These are phyloP conservation scores for Pseudoatta argentina DNA, from an alignment of 1,140 invertebrate genomes.

Conservation along the genomic window DNA sequence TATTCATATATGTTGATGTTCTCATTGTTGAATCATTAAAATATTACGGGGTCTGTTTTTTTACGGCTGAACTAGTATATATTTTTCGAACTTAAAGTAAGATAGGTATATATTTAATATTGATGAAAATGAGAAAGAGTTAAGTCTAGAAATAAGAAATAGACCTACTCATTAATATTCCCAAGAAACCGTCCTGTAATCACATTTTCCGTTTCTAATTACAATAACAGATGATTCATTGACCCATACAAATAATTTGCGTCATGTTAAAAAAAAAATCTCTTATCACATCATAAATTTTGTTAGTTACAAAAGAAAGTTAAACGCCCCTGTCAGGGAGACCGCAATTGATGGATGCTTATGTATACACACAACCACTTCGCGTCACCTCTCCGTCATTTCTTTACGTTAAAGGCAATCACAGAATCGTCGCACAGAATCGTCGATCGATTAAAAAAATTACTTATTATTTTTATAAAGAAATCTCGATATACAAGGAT, in stretches of 20 bases:
- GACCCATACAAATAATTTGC: neutral
- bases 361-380: neutral
- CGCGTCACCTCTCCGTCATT: neutral
- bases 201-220: neutral
- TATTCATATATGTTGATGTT: neutral
- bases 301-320: neutral
- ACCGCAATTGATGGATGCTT: no score
- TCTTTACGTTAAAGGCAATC: neutral
- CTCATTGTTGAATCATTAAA: neutral
- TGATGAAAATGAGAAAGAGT: no score
- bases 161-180: constrained; percentile 35
- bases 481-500: neutral
- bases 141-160: no score
- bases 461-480: neutral
- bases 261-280: neutral
- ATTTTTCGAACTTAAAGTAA: no score
- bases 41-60: neutral
- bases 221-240: neutral
- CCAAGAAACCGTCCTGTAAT: neutral
- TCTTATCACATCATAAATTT: neutral
- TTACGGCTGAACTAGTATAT: no score
- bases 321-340: neutral
- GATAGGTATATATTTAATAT: no score
- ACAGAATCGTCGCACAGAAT: neutral
- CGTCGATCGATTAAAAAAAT: neutral